These are phyloP conservation scores for Timema cristinae DNA, from an alignment of 2,888 invertebrate genomes.

Conservation along the genomic window DNA sequence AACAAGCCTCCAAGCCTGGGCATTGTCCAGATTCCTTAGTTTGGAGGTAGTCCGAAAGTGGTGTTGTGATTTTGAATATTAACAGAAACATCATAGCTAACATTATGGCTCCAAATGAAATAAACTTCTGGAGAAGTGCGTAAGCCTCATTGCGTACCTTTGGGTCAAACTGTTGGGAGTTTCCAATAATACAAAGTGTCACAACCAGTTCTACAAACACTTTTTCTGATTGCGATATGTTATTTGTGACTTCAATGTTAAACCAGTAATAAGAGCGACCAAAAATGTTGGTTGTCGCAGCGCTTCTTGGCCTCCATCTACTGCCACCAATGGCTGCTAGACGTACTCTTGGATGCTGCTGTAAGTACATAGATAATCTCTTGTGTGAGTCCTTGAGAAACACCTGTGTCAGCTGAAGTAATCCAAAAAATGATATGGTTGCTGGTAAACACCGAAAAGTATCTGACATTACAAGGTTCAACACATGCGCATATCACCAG, in stretches of 20 bases:
- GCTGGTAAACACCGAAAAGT: not conserved
- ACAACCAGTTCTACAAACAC: not conserved
- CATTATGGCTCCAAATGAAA: not conserved
- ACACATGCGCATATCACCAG: not conserved
- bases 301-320: slow-evolving; percentile 3
- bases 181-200: not conserved
- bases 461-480: not conserved
- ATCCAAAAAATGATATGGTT: slow-evolving; percentile 1
- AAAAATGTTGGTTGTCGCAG: slow-evolving; percentile 6
- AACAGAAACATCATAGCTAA: not conserved
- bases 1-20: slow-evolving; percentile 5
- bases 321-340: not conserved
- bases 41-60: slow-evolving; percentile 3
- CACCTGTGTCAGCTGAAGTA: not conserved
- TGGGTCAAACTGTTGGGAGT: not conserved
- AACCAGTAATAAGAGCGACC: not conserved
- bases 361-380: slow-evolving; percentile 1
- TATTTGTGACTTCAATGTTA: not conserved
- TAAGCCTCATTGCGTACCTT: slow-evolving; percentile 1
- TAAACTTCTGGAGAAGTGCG: slow-evolving; percentile 9
- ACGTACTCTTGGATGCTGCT: slow-evolving; percentile 8
- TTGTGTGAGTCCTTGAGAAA: slow-evolving; percentile 8
- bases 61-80: slow-evolving; percentile 3
- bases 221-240: not conserved
- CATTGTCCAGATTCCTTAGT: not conserved